Conservation (phyloP, 2,888 invertebrate species). For the Polydrusus pterygomalis region DNA sequence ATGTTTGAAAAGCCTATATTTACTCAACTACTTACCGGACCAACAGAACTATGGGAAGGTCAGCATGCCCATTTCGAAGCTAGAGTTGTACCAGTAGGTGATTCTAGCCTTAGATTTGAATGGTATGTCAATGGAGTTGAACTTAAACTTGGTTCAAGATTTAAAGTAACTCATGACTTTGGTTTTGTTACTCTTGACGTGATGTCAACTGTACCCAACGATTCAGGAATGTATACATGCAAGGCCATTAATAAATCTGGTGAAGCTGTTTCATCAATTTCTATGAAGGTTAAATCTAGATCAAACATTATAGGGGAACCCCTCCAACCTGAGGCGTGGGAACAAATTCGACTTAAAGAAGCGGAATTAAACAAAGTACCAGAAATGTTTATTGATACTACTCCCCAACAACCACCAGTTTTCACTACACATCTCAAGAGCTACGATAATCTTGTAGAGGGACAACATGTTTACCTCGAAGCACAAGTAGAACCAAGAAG, state of each 20-base stretch:
- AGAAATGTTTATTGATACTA: conserved; percentile 89
- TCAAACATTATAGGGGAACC: conserved; percentile 88
- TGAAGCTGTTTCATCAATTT: conserved; percentile 93
- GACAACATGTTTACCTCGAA: conserved; percentile 90
- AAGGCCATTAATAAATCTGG: conserved; percentile 95
- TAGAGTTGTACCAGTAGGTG: conserved; percentile 94
- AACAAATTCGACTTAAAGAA: conserved; percentile 92
- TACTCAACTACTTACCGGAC: conserved; percentile 89
- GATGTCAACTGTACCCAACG: conserved; percentile 89
- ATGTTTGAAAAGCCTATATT: conserved; percentile 94
- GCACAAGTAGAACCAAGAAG: conserved; percentile 94
- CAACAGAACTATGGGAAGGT: conserved; percentile 93
- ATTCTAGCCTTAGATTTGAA: conserved; percentile 92
- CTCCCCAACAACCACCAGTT: conserved; percentile 94
- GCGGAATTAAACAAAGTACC: conserved; percentile 93
- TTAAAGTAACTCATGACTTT: conserved; percentile 94
- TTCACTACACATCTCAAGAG: conserved; percentile 94
- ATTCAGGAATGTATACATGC: conserved; percentile 95
- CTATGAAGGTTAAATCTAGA: conserved; percentile 90
- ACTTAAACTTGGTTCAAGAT: conserved; percentile 92
- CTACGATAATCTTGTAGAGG: conserved; percentile 88
- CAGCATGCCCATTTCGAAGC: conserved; percentile 94
- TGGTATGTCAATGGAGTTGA: conserved; percentile 97
- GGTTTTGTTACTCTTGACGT: conserved; percentile 96
- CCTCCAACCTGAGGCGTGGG: conserved; percentile 93